Conservation (phyloP, 1,140 invertebrate species). For the Atopsyche davidsoni region DNA sequence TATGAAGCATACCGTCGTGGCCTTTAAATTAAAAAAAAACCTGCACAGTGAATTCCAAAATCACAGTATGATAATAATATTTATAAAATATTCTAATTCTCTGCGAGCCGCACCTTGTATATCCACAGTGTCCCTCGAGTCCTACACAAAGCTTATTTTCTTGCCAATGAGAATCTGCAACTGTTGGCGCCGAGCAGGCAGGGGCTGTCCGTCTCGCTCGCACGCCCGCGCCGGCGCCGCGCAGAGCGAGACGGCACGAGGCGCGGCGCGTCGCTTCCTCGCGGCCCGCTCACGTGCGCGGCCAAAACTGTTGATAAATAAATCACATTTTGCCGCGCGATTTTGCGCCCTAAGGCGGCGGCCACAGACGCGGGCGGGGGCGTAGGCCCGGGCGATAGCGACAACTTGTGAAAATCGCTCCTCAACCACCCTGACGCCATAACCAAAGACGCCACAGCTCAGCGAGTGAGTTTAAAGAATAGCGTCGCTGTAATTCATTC, state of each 20-base stretch:
- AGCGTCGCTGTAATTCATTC: too few species aligned
- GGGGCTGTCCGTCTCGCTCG: conserved; percentile 1
- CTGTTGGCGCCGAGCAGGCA: conserved; percentile 6
- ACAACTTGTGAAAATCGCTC: too few species aligned
- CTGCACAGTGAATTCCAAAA: too few species aligned
- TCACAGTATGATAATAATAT: too few species aligned
- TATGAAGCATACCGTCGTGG: too few species aligned
- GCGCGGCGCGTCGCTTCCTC: conserved; percentile 6
- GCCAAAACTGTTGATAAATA: conserved; percentile 27
- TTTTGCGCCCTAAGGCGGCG: conserved; percentile 15
- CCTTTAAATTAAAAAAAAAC: background rate
- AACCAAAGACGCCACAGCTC: too few species aligned
- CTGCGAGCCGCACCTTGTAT: conserved; percentile 14
- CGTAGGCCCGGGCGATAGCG: too few species aligned
- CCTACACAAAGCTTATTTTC: conserved; percentile 29
- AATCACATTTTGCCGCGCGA: conserved; percentile 27
- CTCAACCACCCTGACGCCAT: too few species aligned
- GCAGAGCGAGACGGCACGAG: conserved; percentile 14
- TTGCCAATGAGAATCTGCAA: conserved; percentile 28
- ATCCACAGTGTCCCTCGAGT: conserved; percentile 18
- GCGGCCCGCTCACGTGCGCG: conserved; percentile 4
- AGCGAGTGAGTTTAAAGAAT: too few species aligned
- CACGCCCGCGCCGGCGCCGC: background rate
- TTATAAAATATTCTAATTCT: too few species aligned
- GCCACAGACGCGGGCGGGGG: too few species aligned